Percentiles rank a stretch among this genome's conserved stretches.
Evolutionary conservation across 2,797 vertebrate species (phyloP).

Genomic region (Intellagama lesueurii): DNA sequence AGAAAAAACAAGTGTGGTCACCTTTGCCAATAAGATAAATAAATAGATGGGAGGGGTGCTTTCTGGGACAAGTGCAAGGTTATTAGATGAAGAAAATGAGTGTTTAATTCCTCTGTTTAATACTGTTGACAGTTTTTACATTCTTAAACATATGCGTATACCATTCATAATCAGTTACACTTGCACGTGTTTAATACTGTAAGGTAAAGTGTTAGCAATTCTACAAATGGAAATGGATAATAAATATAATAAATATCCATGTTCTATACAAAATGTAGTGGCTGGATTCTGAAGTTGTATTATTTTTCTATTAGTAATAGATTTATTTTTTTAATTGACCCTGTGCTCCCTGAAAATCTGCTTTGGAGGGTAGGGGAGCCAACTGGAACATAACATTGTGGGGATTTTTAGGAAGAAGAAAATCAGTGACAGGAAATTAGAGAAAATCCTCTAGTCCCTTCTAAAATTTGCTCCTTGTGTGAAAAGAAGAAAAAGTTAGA

Average conservation of each 20-base stretch:
- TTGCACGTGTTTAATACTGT: conserved; percentile 29
- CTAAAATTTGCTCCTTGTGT: no score
- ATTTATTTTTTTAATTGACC: neutral
- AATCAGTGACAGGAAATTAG: neutral
- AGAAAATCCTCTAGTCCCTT: neutral
- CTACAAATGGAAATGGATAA: conserved; percentile 42
- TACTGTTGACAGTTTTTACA: conserved; percentile 19
- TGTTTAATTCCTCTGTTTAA: neutral
- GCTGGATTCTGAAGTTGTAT: neutral
- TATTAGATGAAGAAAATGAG: neutral
- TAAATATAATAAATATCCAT: conserved; percentile 21
- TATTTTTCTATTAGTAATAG: no score
- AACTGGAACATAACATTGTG: neutral
- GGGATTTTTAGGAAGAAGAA: neutral
- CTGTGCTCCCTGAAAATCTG: neutral
- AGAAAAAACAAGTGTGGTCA: neutral
- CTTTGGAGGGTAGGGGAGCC: no score
- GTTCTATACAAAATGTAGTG: conserved; percentile 21
- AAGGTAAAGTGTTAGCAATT: conserved; percentile 37
- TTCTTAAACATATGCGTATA: conserved; percentile 5
- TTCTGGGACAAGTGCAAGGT: neutral
- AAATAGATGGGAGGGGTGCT: neutral
- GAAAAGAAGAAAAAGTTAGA: neutral
- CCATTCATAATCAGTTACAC: conserved; percentile 23
- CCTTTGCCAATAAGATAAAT: conserved; percentile 8